Evolutionary conservation across 2,113 vertebrate genomes (phyloP).

Genomic region (Callopanchax toddi): DNA sequence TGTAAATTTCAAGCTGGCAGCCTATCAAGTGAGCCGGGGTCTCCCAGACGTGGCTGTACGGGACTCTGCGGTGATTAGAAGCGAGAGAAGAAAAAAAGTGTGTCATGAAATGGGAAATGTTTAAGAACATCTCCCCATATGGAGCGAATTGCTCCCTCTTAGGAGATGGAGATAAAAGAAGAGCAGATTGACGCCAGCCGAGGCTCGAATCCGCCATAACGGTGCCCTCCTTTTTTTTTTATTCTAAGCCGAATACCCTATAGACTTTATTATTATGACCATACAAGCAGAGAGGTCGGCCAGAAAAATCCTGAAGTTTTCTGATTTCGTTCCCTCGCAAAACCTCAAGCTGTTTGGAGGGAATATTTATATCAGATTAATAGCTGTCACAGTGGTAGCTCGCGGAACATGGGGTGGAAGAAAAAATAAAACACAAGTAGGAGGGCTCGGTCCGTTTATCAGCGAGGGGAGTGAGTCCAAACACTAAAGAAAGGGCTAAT

Average conservation of each 20-base stretch:
- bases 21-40: slow-evolving; percentile 23
- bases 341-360: slow-evolving; percentile 5
- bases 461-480: slow-evolving; percentile 59
- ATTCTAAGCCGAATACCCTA: slow-evolving; percentile 44
- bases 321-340: slow-evolving; percentile 22
- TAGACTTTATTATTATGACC: slow-evolving; percentile 52
- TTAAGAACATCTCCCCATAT: slow-evolving; percentile 35
- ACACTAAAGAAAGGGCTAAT: slow-evolving; percentile 74
- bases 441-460: slow-evolving; percentile 59
- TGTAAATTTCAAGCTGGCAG: slow-evolving; percentile 69
- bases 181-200: slow-evolving; percentile 30
- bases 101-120: slow-evolving; percentile 26
- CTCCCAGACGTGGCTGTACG: slow-evolving; percentile 26
- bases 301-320: slow-evolving; percentile 28
- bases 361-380: slow-evolving; percentile 52
- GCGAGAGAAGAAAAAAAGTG: not conserved
- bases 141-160: slow-evolving; percentile 39
- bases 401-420: slow-evolving; percentile 42
- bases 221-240: slow-evolving; percentile 33
- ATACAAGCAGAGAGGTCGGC: slow-evolving; percentile 26
- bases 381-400: slow-evolving; percentile 42
- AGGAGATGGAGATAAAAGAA: slow-evolving; percentile 46
- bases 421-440: slow-evolving; percentile 30
- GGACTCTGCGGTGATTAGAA: slow-evolving; percentile 49
- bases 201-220: slow-evolving; percentile 47